Conservation (phyloP, 2,888 invertebrate species). For the Hypsopygia costalis region DNA sequence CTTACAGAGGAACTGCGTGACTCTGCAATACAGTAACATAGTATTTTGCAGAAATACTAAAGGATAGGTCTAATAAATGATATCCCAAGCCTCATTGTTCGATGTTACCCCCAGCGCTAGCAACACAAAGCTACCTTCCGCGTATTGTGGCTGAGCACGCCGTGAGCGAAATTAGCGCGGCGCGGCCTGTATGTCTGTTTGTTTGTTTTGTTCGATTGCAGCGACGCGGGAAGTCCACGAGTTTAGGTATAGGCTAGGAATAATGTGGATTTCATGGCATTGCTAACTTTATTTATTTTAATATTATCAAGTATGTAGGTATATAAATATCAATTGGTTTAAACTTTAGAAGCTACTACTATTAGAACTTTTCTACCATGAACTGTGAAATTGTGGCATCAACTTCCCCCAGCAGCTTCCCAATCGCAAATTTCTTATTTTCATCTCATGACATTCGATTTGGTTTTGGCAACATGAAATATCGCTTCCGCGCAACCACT, state of each 20-base stretch:
- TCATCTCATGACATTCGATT: too few species aligned
- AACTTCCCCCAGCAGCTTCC: too few species aligned
- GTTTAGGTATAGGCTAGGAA: slow-evolving; percentile 17
- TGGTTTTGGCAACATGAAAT: too few species aligned
- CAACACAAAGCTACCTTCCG: slow-evolving; percentile 48
- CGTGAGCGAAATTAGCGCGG: slow-evolving; percentile 54
- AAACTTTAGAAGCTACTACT: too few species aligned
- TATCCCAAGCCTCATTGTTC: slow-evolving; percentile 9
- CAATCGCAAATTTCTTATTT: too few species aligned
- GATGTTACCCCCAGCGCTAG: slow-evolving; percentile 8
- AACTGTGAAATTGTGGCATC: too few species aligned
- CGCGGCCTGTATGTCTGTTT: slow-evolving; percentile 39
- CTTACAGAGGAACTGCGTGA: not conserved
- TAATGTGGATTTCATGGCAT: slow-evolving; percentile 22
- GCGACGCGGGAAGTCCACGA: slow-evolving; percentile 53
- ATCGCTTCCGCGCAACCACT: too few species aligned
- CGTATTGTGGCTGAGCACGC: slow-evolving; percentile 57
- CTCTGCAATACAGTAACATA: not conserved
- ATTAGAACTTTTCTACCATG: too few species aligned
- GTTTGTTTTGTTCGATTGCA: slow-evolving; percentile 42
- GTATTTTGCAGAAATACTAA: slow-evolving; percentile 1
- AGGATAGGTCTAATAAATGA: slow-evolving; percentile 11
- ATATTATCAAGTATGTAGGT: too few species aligned
- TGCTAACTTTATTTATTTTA: too few species aligned
- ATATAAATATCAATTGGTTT: too few species aligned